Evolutionary conservation across 2,797 vertebrate species (phyloP).

Genomic region (Paguma larvata): DNA sequence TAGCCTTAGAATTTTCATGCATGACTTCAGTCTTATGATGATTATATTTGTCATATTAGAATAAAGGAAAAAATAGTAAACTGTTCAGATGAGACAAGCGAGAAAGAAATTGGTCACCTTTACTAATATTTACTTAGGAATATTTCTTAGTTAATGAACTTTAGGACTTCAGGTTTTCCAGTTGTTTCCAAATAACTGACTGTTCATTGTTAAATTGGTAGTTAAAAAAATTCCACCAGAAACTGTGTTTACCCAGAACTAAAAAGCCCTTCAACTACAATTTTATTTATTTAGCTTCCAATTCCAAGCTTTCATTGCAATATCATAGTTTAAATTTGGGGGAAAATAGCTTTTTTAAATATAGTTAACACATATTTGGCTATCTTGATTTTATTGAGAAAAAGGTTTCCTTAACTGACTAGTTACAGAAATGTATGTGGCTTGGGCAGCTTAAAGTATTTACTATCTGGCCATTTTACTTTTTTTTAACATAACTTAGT

Average conservation of each 20-base stretch:
- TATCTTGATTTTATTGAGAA: constrained; percentile 9
- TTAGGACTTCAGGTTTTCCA: not conserved
- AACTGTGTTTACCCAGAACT: not conserved
- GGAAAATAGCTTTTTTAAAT: not conserved
- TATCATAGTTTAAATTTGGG: not conserved
- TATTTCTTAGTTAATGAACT: not conserved
- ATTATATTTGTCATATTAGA: not conserved
- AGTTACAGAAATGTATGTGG: not conserved
- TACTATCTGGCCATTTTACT: not conserved
- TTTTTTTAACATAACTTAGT: not conserved
- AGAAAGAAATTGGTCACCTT: not conserved
- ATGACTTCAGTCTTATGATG: not conserved
- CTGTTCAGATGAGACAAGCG: not conserved
- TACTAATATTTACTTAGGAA: not conserved
- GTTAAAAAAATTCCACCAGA: not conserved
- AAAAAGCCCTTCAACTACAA: not conserved
- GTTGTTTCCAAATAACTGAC: not conserved
- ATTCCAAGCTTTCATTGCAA: not conserved
- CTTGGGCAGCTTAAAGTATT: not conserved
- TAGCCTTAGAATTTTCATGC: not conserved
- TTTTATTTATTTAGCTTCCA: not conserved
- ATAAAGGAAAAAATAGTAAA: not conserved
- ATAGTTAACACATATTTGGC: not conserved
- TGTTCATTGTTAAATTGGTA: not conserved
- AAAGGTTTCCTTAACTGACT: not conserved